A percentile compares a stretch with the other conserved stretches of the same genome.
Evolutionary conservation across 1,140 invertebrate genomes (phyloP).

Genomic region (Ridgeia piscesae): DNA sequence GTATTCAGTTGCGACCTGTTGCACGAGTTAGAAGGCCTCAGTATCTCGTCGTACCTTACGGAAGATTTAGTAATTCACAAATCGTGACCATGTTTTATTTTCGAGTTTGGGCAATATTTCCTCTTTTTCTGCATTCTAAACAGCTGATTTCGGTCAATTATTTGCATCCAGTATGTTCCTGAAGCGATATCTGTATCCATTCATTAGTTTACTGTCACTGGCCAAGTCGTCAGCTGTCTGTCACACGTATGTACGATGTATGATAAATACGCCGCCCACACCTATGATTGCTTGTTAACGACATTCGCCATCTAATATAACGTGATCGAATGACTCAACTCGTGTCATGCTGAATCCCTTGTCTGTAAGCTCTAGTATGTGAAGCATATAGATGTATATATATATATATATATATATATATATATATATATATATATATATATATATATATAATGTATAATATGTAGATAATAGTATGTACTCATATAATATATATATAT

Average conservation of each 20-base stretch:
- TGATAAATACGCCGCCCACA: no score
- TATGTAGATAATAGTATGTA: no score
- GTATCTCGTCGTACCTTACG: neutral
- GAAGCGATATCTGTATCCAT: neutral
- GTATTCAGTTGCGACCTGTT: no score
- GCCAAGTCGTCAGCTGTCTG: no score
- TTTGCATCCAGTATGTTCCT: neutral
- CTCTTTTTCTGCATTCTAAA: neutral
- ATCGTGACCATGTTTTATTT: neutral
- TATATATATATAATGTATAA: neutral
- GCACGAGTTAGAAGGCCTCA: no score
- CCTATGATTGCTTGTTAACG: no score
- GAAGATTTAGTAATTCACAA: neutral
- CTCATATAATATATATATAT: no score
- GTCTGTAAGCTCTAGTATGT: neutral
- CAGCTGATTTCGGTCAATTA: neutral
- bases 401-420: conserved; percentile 2
- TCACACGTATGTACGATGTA: no score
- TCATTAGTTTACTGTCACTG: neutral
- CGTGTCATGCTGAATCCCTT: neutral
- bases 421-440: neutral
- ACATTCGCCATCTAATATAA: no score
- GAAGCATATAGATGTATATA: neutral
- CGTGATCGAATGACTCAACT: neutral
- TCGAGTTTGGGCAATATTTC: neutral